A percentile compares a stretch with the other conserved stretches of the same genome.
phyloP scores from a whole-genome alignment of 2,888 invertebrate genomes.

The Empis stercorea region DNA sequence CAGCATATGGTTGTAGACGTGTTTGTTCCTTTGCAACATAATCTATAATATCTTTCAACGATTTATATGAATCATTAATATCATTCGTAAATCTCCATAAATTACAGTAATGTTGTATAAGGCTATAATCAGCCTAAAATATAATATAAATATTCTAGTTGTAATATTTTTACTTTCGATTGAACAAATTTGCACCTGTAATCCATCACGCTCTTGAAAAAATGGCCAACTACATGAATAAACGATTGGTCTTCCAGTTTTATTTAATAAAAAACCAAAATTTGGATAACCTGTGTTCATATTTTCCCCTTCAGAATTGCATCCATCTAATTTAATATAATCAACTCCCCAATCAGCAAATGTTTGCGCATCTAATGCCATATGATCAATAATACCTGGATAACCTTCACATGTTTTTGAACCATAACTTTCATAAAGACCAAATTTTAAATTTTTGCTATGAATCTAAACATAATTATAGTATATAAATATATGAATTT shows the following conservation, averaged over 20 bases:
- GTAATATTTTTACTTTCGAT: conserved; percentile 12
- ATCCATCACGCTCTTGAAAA: conserved; percentile 46
- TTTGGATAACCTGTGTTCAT: conserved; percentile 54
- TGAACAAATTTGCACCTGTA: conserved; percentile 30
- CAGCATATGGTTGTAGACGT: conserved; percentile 42
- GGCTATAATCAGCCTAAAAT: conserved; percentile 42
- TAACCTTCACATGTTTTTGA: conserved; percentile 63
- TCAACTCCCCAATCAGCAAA: conserved; percentile 71
- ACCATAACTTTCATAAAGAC: conserved; percentile 69
- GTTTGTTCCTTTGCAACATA: conserved; percentile 50
- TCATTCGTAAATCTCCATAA: conserved; percentile 55
- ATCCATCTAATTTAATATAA: conserved; percentile 70
- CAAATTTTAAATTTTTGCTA: conserved; percentile 56
- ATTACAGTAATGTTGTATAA: conserved; percentile 45
- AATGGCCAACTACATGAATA: conserved; percentile 75
- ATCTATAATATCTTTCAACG: conserved; percentile 42
- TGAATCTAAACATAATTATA: conserved; percentile 44
- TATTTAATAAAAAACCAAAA: conserved; percentile 54
- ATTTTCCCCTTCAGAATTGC: conserved; percentile 46
- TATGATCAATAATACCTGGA: conserved; percentile 53
- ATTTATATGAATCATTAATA: conserved; percentile 48
- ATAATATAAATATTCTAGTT: conserved; percentile 6
- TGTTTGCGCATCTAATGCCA: conserved; percentile 54
- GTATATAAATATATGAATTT: too few relatives aligned
- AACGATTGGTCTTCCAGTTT: conserved; percentile 60